Evolutionary conservation across 2,797 vertebrate genomes (phyloP).

Genomic region (Chaetophractus vellerosus): DNA sequence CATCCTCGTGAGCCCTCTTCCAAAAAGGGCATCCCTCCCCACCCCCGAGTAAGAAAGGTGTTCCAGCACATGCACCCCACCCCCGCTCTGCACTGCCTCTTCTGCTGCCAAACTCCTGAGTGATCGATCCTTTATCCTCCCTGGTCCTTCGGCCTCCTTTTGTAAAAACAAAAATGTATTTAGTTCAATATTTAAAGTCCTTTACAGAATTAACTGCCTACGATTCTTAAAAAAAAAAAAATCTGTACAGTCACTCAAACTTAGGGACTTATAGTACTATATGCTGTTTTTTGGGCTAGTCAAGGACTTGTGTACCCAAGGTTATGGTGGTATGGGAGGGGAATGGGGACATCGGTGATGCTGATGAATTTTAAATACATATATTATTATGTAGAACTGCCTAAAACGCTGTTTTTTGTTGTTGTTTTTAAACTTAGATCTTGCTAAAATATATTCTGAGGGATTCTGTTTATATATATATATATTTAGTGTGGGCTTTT

Average conservation of each 20-base stretch:
- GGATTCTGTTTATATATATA: neutral
- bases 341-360: neutral
- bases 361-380: neutral
- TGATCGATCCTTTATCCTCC: neutral
- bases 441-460: constrained; percentile 29
- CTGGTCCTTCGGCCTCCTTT: neutral
- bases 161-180: constrained; percentile 13
- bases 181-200: neutral
- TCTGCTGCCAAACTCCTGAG: neutral
- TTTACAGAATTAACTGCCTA: constrained; percentile 42
- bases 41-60: accelerated
- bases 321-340: no score
- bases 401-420: neutral
- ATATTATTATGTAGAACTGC: neutral
- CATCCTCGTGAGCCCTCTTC: neutral
- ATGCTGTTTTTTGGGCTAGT: neutral
- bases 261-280: neutral
- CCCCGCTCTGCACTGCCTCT: neutral
- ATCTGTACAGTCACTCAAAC: neutral
- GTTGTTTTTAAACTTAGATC: neutral
- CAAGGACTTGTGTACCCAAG: neutral
- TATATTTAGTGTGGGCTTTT: neutral
- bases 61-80: neutral
- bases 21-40: no score
- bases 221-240: constrained; percentile 49